Base-by-base conservation (phyloP, 2,888 invertebrate species). In the Anorthoa munda region DNA sequence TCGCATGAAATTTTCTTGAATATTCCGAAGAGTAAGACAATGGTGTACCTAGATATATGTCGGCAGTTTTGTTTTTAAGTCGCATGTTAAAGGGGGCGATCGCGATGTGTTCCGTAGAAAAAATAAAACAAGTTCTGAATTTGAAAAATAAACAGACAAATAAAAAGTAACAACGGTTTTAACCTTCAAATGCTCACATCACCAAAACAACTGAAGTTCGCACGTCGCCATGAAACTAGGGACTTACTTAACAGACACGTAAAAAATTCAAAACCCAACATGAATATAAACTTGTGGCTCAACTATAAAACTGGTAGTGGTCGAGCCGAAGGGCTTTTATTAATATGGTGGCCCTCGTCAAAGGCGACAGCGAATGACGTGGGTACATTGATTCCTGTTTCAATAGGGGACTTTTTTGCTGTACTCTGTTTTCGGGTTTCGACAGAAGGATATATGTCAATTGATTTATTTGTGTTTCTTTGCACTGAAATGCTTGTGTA, bases 181-280 rank as follows among this genome's bases (percentile, higher is more conserved):
- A 80, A 79, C 76, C 73, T 77, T 77, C 68, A 79, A 78, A 81
- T 56, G 72, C 61, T 51, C 56, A 60, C 69, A 59, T 79, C 76
- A 81, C 79, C 69, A 83, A 81, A 86, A 83, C 72, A 83, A 81
- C 65, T 55, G 61, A 67, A 75, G 56, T 31, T 58, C 72, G 75
- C 82, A 75, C 58, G 48, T 58, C 72, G 75, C 82, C 84, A 83
- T 84, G 87, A 86, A 78, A 83, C 82, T 80, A 56, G 84, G 86
- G 86, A 86, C 83, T 87, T 79, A 79, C 75, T 86, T 85, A 86
- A 88, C 87, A 82, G 75, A 85, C 88, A 88, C 89, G 90, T 93
- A 93, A 94, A 94, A 94, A 93, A 94, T 93, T 93, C 94, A 94
- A 92, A 92, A 89, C 87, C 90, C 84, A 84, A 90, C 90, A 93